Percentiles rank a stretch among this genome's conserved stretches.
Evolutionary conservation across 2,888 invertebrate species (phyloP).

Genomic region (Troglohyphantes excavatus): DNA sequence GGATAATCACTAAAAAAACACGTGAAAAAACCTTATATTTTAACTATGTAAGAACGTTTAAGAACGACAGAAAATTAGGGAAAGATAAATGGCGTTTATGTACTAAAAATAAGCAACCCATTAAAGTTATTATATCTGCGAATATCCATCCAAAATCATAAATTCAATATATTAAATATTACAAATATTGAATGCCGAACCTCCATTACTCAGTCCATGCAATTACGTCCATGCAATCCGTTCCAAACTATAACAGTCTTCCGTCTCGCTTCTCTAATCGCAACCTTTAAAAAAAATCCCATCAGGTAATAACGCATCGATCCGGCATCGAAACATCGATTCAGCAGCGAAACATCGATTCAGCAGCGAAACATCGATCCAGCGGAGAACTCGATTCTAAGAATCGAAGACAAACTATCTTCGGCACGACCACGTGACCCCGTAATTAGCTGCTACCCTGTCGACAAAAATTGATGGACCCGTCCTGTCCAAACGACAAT

Average conservation of each 20-base stretch:
- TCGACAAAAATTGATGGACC: slow-evolving; percentile 38
- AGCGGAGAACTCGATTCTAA: background rate
- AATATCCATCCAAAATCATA: too few relatives aligned
- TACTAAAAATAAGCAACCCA: too few relatives aligned
- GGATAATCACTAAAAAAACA: too few relatives aligned
- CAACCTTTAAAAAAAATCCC: background rate
- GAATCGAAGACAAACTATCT: background rate
- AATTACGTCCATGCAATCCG: background rate
- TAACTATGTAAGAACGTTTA: too few relatives aligned
- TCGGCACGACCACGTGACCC: background rate
- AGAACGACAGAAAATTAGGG: too few relatives aligned
- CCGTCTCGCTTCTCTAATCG: background rate
- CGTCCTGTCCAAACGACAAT: slow-evolving; percentile 10
- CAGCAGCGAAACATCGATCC: background rate
- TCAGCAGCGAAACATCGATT: background rate
- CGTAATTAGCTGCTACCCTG: slow-evolving; percentile 36
- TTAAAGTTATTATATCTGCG: too few relatives aligned
- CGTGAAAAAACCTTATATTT: too few relatives aligned
- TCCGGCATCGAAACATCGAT: background rate
- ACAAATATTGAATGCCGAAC: too few relatives aligned
- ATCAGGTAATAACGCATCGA: background rate
- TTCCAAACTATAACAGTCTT: background rate
- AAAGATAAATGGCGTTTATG: too few relatives aligned
- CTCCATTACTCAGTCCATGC: background rate
- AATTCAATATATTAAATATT: too few relatives aligned